Evolutionary conservation across 2,888 invertebrate species (phyloP).

Genomic region (Latheticus oryzae): DNA sequence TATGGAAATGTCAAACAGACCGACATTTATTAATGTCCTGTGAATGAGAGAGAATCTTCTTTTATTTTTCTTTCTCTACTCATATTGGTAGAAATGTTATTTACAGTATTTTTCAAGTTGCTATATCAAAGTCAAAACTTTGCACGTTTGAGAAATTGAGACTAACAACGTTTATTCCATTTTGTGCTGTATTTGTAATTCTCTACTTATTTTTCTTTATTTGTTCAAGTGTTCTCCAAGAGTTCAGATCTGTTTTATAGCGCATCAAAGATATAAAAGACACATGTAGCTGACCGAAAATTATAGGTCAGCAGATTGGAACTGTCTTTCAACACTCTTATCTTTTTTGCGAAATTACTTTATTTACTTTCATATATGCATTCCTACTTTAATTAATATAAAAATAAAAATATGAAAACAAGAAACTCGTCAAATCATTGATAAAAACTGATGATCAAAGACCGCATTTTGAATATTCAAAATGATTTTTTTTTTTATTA

Average conservation of each 20-base stretch:
- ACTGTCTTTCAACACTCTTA: constrained; percentile 14
- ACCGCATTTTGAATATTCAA: too few species aligned
- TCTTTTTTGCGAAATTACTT: constrained; percentile 11
- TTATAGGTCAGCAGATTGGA: constrained; percentile 21
- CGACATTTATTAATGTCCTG: constrained; percentile 45
- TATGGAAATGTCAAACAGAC: constrained; percentile 43
- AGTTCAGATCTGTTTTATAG: constrained; percentile 11
- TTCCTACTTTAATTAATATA: too few species aligned
- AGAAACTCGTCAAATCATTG: too few species aligned
- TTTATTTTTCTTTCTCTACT: constrained; percentile 20
- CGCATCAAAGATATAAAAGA: constrained; percentile 22
- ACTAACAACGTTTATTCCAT: constrained; percentile 23
- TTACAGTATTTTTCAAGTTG: constrained; percentile 26
- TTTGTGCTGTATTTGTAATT: constrained; percentile 32
- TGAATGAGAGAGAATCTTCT: constrained; percentile 20
- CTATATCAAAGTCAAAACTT: constrained; percentile 34
- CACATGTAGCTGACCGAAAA: constrained; percentile 26
- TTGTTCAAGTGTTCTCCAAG: constrained; percentile 10
- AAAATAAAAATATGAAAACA: too few species aligned
- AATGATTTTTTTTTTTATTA: too few species aligned
- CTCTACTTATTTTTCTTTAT: constrained; percentile 19
- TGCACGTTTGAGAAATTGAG: constrained; percentile 27
- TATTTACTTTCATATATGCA: too few species aligned
- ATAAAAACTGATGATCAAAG: too few species aligned
- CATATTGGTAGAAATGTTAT: constrained; percentile 20